Percentiles rank a stretch among this genome's conserved stretches.
Conservation (phyloP, 1,140 invertebrate species). For the Anthonomus grandis region DNA sequence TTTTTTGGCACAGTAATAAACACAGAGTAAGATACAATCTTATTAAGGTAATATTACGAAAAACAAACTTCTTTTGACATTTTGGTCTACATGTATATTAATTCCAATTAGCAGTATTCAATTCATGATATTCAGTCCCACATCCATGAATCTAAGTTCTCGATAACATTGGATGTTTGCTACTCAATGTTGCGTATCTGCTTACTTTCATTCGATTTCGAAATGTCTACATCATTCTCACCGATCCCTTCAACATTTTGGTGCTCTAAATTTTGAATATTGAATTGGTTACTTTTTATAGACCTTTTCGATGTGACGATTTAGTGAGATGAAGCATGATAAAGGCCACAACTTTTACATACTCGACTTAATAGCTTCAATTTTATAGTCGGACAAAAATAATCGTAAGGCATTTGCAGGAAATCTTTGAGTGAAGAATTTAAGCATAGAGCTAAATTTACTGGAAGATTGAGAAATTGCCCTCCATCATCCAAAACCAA, state of each 20-base stretch:
- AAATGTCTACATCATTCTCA: background rate
- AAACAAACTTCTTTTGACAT: too few species aligned
- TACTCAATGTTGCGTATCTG: background rate
- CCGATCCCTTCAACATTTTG: background rate
- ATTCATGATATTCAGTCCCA: background rate
- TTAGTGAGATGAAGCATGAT: background rate
- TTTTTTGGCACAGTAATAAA: too few species aligned
- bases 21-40: too few species aligned
- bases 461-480: background rate
- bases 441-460: background rate
- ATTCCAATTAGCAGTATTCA: background rate
- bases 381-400: background rate
- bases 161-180: background rate
- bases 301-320: background rate
- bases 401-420: too few species aligned
- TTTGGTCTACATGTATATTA: too few species aligned
- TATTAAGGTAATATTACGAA: too few species aligned
- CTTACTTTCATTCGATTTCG: background rate
- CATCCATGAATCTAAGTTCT: background rate
- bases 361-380: background rate
- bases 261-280: background rate
- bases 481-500: background rate
- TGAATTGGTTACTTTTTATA: background rate
- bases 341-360: background rate
- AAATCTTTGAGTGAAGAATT: background rate